Base-by-base conservation (phyloP, 2,888 invertebrate genomes). In the Sepiola atlantica region DNA sequence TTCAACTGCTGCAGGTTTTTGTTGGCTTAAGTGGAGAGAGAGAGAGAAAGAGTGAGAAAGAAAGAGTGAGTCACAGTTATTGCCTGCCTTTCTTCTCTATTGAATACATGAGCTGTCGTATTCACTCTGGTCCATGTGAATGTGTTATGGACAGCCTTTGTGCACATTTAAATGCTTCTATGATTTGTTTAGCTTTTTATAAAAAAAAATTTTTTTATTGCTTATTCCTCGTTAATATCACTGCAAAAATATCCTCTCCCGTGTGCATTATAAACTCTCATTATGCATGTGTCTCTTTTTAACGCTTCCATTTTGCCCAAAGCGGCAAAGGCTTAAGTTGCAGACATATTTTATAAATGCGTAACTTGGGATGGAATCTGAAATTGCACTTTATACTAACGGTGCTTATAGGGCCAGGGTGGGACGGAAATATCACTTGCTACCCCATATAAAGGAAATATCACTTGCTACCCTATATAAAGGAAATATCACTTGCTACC, bases 1-100 rank as follows among this genome's bases (percentile, higher is more conserved):
- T 77, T 77, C 77, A 77, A 77, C n/a, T 77, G 77, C 77, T 77
- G 77, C 77, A 77, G 32, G 77, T 77, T 77, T 77, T 77, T n/a
- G 77, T 77, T 12, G 77, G n/a, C n/a, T 77, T n/a, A 77, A 77
- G 77, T 77, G 77, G 77, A n/a, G n/a, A 77, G 77, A 77, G 77
- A 45, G n/a, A n/a, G n/a, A n/a, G 45, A 45, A 45, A 45, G 45
- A 77, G 77, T 77, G 77, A 77, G 77, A n/a, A n/a, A n/a, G 45
- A 45, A 45, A 45, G 45, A 77, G 77, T 77, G 77, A 77, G 77
- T 77, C 77, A 77, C 32, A 32, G 77, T 77, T 77, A 32, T 77
- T 77, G n/a, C 77, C n/a, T 77, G 77, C 12, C 77, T n/a, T 77
- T 77, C 77, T 77, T 77, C n/a, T 77, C 77, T 77, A 77, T 77